These are phyloP conservation scores for Lissonota sp. DNA, from an alignment of 2,888 invertebrate species.

Conservation along the genomic window DNA sequence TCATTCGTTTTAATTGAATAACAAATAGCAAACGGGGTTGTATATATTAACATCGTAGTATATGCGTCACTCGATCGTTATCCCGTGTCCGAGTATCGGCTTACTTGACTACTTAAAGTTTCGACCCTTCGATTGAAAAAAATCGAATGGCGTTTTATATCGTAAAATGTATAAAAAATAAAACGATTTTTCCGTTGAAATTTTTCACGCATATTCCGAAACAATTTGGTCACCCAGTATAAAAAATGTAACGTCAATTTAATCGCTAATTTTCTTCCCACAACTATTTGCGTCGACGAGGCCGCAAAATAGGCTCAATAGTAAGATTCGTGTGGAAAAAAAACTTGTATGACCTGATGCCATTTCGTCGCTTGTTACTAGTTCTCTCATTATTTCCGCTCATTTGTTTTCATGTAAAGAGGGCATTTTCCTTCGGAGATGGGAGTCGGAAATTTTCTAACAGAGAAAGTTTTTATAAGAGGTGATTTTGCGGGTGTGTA, in stretches of 20 bases:
- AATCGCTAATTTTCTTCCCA: no score
- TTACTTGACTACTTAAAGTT: not conserved
- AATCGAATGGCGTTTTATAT: no score
- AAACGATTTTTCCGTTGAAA: no score
- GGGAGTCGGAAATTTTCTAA: not conserved
- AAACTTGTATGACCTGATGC: no score
- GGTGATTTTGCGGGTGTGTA: not conserved
- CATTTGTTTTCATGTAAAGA: not conserved
- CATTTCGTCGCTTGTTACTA: not conserved
- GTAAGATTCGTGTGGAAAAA: no score
- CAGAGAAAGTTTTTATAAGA: constrained; percentile 5
- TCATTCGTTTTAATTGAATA: not conserved
- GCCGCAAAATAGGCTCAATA: no score
- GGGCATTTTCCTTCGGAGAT: not conserved
- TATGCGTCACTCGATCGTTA: not conserved
- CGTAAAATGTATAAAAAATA: no score
- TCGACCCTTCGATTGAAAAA: not conserved
- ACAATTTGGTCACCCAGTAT: no score
- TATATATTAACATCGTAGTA: constrained; percentile 1
- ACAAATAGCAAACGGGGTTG: constrained; percentile 4
- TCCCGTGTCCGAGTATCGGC: not conserved
- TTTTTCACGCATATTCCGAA: no score
- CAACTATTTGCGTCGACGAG: no score
- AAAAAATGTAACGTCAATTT: no score
- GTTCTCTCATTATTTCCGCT: not conserved